Conservation (phyloP, 2,113 vertebrate species). For the human region GRCh38 chrX:6808501-6809000, state of each 20-base stretch:
- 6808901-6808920: neutral
- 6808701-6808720: fast-evolving
- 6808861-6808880: neutral
- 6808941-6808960: fast-evolving
- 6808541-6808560: neutral
- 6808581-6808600: neutral
- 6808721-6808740: neutral
- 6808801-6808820: neutral
- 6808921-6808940: neutral
- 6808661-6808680: fast-evolving
- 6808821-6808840: neutral
- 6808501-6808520: neutral
- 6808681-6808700: neutral
- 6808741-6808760: fast-evolving
- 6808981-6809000: too few relatives aligned
- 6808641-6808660: neutral
- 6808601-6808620: neutral
- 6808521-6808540: neutral
- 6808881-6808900: fast-evolving
- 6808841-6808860: neutral
- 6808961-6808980: fast-evolving
- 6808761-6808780: fast-evolving
- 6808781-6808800: neutral
- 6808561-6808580: neutral
- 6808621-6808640: neutral